These are phyloP conservation scores for Meiosimyza decipiens DNA, from an alignment of 2,888 invertebrate species.

Conservation along the genomic window DNA sequence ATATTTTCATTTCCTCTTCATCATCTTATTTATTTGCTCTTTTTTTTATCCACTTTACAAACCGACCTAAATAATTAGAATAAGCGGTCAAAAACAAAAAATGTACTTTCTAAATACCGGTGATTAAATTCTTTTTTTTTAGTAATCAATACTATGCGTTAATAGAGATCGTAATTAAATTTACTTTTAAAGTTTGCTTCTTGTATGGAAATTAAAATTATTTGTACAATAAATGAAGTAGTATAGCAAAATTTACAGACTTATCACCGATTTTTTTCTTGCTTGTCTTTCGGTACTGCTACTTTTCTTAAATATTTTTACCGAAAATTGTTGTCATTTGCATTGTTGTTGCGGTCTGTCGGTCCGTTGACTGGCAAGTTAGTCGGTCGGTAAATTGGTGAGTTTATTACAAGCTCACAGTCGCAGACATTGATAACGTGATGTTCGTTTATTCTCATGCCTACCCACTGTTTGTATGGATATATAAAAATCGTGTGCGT, in stretches of 20 bases:
- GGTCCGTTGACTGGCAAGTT: background rate
- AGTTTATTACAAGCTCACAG: conserved; percentile 4
- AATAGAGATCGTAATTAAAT: background rate
- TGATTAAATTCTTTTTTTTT: background rate
- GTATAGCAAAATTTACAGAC: conserved; percentile 7
- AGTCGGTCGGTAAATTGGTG: background rate
- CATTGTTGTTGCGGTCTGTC: too few relatives aligned
- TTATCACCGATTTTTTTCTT: conserved; percentile 15
- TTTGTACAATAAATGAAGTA: conserved; percentile 1
- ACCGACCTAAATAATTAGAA: conserved; percentile 15
- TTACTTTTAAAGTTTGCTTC: conserved; percentile 4
- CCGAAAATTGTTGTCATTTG: too few relatives aligned
- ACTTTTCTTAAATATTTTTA: background rate
- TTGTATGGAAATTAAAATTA: conserved; percentile 8
- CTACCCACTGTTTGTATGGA: conserved; percentile 10
- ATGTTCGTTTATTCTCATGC: background rate
- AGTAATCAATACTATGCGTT: background rate
- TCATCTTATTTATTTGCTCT: conserved; percentile 7
- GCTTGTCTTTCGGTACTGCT: background rate
- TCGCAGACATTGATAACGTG: conserved; percentile 11
- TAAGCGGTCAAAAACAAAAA: conserved; percentile 18
- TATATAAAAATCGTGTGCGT: conserved; percentile 10
- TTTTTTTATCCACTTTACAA: conserved; percentile 24
- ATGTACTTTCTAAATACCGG: conserved; percentile 5
- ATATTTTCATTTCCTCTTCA: background rate